Base-by-base conservation (phyloP, 2,888 invertebrate genomes). In the Ditylenchus weischeri region DNA sequence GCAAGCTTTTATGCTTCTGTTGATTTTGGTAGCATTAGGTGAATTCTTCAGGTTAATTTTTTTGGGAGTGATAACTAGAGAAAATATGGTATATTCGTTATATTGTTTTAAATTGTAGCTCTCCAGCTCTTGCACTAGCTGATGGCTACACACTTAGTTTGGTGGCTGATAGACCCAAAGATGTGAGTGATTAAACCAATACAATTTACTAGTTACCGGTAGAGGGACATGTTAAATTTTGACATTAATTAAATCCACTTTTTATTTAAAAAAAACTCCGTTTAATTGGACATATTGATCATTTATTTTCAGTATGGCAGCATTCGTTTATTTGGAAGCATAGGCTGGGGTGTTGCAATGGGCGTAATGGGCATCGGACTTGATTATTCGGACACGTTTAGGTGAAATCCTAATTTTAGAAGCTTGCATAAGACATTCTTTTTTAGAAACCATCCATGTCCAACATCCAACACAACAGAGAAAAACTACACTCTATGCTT, bases 401-500 rank as follows among this genome's bases (percentile, higher is more conserved):
- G 43, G 43, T 43, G 15, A 43, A 38, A 43, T 10, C 11, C 15
- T 43, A 43, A 15, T 43, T 43, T 43, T 10, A 43, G 15, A 43
- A 43, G 43, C 43, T 43, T 2, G 43, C 43, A 43, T 15, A 43
- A 13, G 3, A 43, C 43, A 2, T 43, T n/a, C n/a, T n/a, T 43
- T 43, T 43, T 43, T 43, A 91, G 92, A 8, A 81, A 81, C 66
- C 81, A 81, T 73, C 81, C 81, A n/a, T 81, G 81, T 68, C 81
- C 81, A 8, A 79, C 76, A 18, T 77, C 75, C 80, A 80, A 78
- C 69, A 83, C 79, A 10, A 78, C 90, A 83, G 96, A 98, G 85
- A 92, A 94, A 84, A 98, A 98, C 86, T 98, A 98, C 85, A 93
- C 93, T 48, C 92, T 96, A 74, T 98, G 96, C 84, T 98, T 98